phyloP scores from a whole-genome alignment of 2,113 vertebrate genomes.

The Amphilophus citrinellus region DNA sequence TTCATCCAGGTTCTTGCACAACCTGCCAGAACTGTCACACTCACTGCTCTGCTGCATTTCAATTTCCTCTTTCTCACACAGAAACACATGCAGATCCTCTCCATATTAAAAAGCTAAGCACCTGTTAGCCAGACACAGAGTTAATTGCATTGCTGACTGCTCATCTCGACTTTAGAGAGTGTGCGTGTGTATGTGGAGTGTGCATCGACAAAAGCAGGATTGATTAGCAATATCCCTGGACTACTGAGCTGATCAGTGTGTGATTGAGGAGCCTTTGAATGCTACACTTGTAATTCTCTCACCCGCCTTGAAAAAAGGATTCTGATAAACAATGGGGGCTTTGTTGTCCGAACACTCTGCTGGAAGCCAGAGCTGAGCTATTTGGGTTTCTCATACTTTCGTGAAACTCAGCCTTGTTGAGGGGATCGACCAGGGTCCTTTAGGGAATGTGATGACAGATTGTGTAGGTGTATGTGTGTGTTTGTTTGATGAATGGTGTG shows the following conservation, averaged over 20 bases:
- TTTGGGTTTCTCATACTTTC: slow-evolving; percentile 43
- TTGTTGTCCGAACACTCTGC: slow-evolving; percentile 47
- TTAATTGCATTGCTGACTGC: slow-evolving; percentile 75
- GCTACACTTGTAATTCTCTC: slow-evolving; percentile 61
- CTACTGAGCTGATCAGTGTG: slow-evolving; percentile 67
- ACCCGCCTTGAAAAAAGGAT: slow-evolving; percentile 28
- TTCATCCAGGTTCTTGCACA: slow-evolving; percentile 63
- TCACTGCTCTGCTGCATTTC: slow-evolving; percentile 78
- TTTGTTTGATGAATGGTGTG: slow-evolving; percentile 63
- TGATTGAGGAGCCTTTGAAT: slow-evolving; percentile 66
- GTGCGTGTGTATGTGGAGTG: not conserved
- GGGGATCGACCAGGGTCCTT: slow-evolving; percentile 22
- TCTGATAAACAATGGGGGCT: slow-evolving; percentile 47
- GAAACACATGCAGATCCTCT: slow-evolving; percentile 31
- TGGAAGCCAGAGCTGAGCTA: slow-evolving; percentile 43
- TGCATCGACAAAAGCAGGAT: slow-evolving; percentile 61
- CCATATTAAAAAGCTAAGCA: slow-evolving; percentile 77
- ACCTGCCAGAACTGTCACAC: slow-evolving; percentile 70
- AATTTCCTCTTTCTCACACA: slow-evolving; percentile 64
- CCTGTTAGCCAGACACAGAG: slow-evolving; percentile 73
- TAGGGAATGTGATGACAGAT: slow-evolving; percentile 49
- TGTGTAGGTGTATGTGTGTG: slow-evolving; percentile 29
- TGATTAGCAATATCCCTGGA: slow-evolving; percentile 66
- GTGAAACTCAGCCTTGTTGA: slow-evolving; percentile 34
- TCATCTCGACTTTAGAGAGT: slow-evolving; percentile 22